phyloP scores from a whole-genome alignment of 2,113 vertebrate genomes.

The Saccopteryx bilineata region DNA sequence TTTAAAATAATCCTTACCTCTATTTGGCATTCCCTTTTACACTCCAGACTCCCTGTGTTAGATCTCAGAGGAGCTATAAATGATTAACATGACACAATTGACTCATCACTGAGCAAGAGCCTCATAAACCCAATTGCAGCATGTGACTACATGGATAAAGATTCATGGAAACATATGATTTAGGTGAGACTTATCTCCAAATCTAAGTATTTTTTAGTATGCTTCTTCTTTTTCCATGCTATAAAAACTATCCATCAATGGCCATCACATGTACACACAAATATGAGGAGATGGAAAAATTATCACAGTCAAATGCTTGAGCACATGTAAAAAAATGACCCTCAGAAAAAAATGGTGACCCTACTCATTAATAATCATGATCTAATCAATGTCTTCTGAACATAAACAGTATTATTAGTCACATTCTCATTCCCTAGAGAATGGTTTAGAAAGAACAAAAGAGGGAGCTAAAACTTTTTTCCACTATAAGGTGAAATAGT shows the following conservation, averaged over 20 bases:
- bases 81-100: background rate
- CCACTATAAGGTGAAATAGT: background rate
- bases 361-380: background rate
- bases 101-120: background rate
- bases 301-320: background rate
- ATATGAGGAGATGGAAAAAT: constrained; percentile 1
- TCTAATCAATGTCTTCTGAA: background rate
- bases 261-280: background rate
- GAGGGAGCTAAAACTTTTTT: background rate
- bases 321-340: background rate
- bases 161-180: background rate
- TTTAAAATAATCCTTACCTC: background rate
- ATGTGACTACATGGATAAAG: background rate
- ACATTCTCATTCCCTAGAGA: background rate
- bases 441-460: background rate
- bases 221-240: background rate
- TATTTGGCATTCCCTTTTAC: background rate
- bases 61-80: background rate
- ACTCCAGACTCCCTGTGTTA: background rate
- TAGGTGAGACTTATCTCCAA: background rate
- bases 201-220: background rate
- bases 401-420: background rate
- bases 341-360: background rate
- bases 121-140: background rate
- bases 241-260: background rate